Evolutionary conservation across 2,888 invertebrate species (phyloP).

Genomic region (Rhingia campestris): DNA sequence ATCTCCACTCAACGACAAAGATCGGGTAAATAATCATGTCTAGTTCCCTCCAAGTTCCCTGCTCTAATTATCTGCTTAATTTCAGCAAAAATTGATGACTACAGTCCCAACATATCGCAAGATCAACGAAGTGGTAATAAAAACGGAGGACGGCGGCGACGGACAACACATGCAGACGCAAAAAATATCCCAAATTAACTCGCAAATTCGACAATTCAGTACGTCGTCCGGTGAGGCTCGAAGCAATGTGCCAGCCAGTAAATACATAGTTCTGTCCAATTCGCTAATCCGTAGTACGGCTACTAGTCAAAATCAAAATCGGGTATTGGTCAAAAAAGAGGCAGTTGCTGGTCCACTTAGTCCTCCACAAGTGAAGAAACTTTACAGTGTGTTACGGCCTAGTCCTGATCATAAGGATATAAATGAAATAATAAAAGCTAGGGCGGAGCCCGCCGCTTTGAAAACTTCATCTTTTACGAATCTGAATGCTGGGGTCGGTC

Average conservation of each 20-base stretch:
- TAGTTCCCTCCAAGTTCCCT: background rate
- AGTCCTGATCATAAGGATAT: slow-evolving; percentile 22
- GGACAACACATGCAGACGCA: slow-evolving; percentile 75
- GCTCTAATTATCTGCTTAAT: slow-evolving; percentile 19
- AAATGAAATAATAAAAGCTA: slow-evolving; percentile 28
- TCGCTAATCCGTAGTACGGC: slow-evolving; percentile 67
- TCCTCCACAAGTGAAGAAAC: slow-evolving; percentile 67
- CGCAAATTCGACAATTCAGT: slow-evolving; percentile 77
- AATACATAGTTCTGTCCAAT: slow-evolving; percentile 78
- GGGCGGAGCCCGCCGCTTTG: slow-evolving; percentile 58
- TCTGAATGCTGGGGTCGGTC: slow-evolving; percentile 1
- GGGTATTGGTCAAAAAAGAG: slow-evolving; percentile 19
- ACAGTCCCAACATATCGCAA: slow-evolving; percentile 76
- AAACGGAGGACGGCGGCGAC: slow-evolving; percentile 34
- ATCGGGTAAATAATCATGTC: slow-evolving; percentile 48
- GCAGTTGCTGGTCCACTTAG: background rate
- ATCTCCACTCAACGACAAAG: slow-evolving; percentile 75
- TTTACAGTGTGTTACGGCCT: slow-evolving; percentile 76
- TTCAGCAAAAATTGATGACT: slow-evolving; percentile 75
- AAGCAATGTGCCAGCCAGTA: slow-evolving; percentile 74
- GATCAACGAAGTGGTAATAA: slow-evolving; percentile 71
- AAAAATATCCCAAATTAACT: slow-evolving; percentile 79
- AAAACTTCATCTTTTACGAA: slow-evolving; percentile 44
- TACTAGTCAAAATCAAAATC: slow-evolving; percentile 64
- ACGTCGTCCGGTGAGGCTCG: slow-evolving; percentile 74